Base-by-base conservation (phyloP, 1,140 invertebrate species). In the Achroia grisella region DNA sequence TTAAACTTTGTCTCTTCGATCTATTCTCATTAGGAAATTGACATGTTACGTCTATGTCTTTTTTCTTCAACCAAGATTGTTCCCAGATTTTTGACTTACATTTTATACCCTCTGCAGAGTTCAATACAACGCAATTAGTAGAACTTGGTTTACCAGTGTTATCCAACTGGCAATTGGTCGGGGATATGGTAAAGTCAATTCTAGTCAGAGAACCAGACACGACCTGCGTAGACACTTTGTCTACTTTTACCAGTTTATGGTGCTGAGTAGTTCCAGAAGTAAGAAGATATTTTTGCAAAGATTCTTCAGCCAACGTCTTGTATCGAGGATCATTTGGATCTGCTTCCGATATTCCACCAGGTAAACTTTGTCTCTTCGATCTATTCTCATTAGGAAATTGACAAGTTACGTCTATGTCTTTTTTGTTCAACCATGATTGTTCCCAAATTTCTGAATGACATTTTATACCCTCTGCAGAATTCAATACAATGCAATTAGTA, bases 371-470 rank as follows among this genome's bases (percentile, higher is more conserved):
- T 14, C 35, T 37, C 34, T 36, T 52, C 13, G 8, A n/a, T 39
- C 17, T 37, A 15, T 47, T 17, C 6, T 33, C 9, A 12, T 43
- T 40, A 13, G 40, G 33, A 10, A 30, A 8, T 13, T 49, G 13
- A 30, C 51, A 55, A 8, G 40, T 30, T 5, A 57, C 50, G 10
- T 35, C 15, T 32, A 48, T 48, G 8, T 54, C 39, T 28, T 51
- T 53, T 5, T 30, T 49, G 0, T 65, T 14, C 9, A 35, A 8
- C 91, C 90, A 91, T 6, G 88, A 81, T 52, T 81, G 71, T 34
- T 89, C 87, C 87, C 88, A 90, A 12, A 89, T 68, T 8, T 62
- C 64, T 10, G 90, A 66, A 2, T 71, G 10, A 50, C 90, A 91
- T 0, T 70, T 49, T 44, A 72, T 51, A 33, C 56, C 9, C 29